A percentile compares a stretch with the other conserved stretches of the same genome.
These are phyloP conservation scores for Parnassius glacialis DNA, from an alignment of 2,888 invertebrate species.

Conservation along the genomic window DNA sequence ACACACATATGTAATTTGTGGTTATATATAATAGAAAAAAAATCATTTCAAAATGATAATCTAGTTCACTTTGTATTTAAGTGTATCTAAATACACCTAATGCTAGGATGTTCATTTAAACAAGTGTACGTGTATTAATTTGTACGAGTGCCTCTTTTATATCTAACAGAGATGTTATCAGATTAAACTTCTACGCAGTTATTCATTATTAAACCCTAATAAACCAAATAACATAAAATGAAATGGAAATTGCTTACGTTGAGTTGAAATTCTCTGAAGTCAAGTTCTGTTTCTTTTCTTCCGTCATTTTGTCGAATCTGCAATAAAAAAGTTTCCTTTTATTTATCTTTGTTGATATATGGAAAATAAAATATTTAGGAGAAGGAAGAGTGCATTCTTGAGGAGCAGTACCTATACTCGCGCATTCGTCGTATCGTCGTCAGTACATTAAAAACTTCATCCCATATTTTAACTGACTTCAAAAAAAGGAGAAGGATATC, in stretches of 20 bases:
- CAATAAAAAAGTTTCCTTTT: constrained; percentile 30
- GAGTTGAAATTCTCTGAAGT: constrained; percentile 55
- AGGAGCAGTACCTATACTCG: no score
- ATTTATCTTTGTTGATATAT: no score
- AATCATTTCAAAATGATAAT: no score
- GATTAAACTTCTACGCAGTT: background rate
- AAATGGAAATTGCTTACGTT: constrained; percentile 51
- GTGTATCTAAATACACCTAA: background rate
- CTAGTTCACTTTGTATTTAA: background rate
- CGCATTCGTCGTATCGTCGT: no score
- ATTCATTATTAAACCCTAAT: background rate
- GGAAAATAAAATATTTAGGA: no score
- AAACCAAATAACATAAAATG: background rate
- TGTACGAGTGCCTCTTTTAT: background rate
- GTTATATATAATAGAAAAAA: no score
- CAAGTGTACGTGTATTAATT: background rate
- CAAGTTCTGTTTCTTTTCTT: constrained; percentile 41
- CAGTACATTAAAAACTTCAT: no score
- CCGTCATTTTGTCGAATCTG: constrained; percentile 50
- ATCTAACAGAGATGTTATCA: background rate
- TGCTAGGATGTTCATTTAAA: background rate
- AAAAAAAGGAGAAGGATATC: no score
- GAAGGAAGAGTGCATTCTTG: no score
- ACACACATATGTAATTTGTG: no score
- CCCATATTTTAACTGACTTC: no score